These are phyloP conservation scores for Rhagonycha lutea DNA, from an alignment of 2,888 invertebrate genomes.

Conservation along the genomic window DNA sequence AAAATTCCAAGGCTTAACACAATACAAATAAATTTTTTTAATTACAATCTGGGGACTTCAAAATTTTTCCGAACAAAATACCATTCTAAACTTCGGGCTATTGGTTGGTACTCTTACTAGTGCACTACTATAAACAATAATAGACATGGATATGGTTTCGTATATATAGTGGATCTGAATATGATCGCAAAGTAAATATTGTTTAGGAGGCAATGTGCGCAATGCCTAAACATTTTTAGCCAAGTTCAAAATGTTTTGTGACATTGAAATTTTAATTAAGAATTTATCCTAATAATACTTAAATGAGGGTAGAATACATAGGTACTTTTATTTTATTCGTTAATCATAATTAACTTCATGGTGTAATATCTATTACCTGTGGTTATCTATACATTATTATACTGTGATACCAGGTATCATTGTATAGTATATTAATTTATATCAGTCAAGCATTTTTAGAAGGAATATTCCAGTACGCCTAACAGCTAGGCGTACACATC, in stretches of 20 bases:
- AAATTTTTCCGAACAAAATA: neutral
- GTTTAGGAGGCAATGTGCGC: neutral
- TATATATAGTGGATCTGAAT: neutral
- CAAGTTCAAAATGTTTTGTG: neutral
- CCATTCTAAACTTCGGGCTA: neutral
- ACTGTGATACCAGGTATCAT: too few relatives aligned
- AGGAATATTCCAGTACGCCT: too few relatives aligned
- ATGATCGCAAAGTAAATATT: neutral
- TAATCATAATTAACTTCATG: neutral
- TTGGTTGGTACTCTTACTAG: neutral
- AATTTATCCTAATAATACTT: neutral
- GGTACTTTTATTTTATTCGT: neutral
- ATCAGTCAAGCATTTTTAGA: too few relatives aligned
- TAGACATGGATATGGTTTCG: neutral
- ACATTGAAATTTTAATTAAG: too few relatives aligned
- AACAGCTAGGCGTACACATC: too few relatives aligned
- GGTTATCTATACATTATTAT: too few relatives aligned
- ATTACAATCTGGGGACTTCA: neutral
- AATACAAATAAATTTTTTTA: conserved; percentile 20
- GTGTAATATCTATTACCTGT: neutral
- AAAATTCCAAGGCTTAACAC: conserved; percentile 29
- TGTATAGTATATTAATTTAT: too few relatives aligned
- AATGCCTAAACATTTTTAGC: neutral
- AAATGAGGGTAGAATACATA: too few relatives aligned
- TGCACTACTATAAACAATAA: neutral